Conservation (phyloP, 2,113 vertebrate species). For the Nycticryphes semicollaris region DNA sequence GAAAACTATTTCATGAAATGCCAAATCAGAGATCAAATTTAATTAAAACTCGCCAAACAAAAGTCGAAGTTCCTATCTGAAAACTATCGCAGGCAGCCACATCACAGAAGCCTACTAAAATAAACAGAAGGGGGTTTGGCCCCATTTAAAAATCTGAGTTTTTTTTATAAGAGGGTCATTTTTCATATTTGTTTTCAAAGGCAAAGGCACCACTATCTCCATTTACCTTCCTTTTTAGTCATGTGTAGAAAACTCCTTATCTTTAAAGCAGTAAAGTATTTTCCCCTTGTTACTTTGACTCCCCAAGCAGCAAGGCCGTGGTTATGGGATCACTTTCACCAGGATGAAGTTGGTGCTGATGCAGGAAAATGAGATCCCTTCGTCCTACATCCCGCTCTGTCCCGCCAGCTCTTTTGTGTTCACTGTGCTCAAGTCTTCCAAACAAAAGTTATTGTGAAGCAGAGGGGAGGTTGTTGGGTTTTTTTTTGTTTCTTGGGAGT, state of each 20-base stretch:
- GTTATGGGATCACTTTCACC: background rate
- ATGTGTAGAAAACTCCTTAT: background rate
- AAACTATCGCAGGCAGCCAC: background rate
- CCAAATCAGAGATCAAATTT: background rate
- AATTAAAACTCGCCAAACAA: background rate
- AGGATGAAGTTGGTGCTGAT: background rate
- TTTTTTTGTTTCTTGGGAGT: background rate
- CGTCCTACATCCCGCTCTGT: background rate
- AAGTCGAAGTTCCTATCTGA: background rate
- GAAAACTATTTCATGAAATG: background rate
- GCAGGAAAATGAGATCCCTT: background rate
- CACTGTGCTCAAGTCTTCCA: background rate
- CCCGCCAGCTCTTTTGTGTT: background rate
- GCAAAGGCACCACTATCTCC: background rate
- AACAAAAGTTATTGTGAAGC: background rate
- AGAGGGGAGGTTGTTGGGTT: background rate
- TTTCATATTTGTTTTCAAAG: background rate
- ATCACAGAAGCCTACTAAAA: background rate
- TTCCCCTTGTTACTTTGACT: background rate
- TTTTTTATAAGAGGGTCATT: background rate
- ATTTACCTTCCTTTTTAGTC: background rate
- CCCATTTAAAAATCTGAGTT: background rate
- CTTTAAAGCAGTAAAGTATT: background rate
- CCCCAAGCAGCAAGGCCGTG: rapidly evolving
- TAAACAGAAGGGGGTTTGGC: background rate